Evolutionary conservation across 1,140 invertebrate species (phyloP).

Genomic region (Micrasema longulum): DNA sequence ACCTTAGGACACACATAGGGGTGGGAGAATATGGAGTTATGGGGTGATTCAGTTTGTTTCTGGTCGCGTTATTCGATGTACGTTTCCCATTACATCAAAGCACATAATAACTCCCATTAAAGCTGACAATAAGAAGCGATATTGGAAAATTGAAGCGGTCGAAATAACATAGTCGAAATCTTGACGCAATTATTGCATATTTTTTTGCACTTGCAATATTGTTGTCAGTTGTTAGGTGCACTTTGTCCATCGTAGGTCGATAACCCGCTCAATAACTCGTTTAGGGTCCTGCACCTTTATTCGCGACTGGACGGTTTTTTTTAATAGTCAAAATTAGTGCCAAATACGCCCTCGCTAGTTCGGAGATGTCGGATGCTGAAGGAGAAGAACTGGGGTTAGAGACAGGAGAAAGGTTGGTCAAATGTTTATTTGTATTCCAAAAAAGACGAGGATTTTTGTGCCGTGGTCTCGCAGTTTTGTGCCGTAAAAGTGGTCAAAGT

Average conservation of each 20-base stretch:
- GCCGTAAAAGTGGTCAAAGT: too few relatives aligned
- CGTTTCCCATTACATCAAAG: constrained; percentile 15
- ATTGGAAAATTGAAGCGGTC: too few relatives aligned
- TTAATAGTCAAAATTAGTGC: constrained; percentile 40
- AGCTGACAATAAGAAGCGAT: neutral
- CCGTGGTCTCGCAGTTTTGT: too few relatives aligned
- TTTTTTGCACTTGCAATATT: too few relatives aligned
- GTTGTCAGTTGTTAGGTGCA: neutral
- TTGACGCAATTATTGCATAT: too few relatives aligned
- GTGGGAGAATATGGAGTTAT: neutral
- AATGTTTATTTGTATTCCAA: neutral
- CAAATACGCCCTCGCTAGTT: constrained; percentile 42
- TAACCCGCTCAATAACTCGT: neutral
- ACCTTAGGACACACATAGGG: constrained; percentile 21
- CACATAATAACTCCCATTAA: neutral
- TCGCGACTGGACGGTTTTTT: constrained; percentile 2
- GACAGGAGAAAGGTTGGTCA: constrained; percentile 22
- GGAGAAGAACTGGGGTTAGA: constrained; percentile 21
- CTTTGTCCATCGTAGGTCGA: neutral
- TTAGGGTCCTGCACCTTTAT: neutral
- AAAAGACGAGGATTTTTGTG: too few relatives aligned
- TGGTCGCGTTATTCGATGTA: constrained; percentile 17
- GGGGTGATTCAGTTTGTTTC: constrained; percentile 22
- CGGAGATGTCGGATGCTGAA: constrained; percentile 45
- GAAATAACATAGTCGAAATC: too few relatives aligned